Base-by-base conservation (phyloP, 2,113 vertebrate genomes). In the Dasyornis broadbenti region DNA sequence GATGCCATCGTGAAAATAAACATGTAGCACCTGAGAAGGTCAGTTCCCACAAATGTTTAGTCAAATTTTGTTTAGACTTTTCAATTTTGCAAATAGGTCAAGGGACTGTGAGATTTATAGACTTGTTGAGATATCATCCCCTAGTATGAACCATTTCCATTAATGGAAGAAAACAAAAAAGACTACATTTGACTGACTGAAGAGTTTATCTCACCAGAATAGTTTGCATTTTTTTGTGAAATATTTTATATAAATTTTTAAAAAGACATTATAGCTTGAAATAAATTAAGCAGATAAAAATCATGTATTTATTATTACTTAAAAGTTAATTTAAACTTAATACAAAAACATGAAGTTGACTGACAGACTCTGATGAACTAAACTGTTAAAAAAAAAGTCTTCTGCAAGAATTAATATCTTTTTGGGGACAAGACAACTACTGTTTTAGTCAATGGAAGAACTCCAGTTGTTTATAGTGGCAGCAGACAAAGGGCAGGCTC, bases 41-140 rank as follows among this genome's bases (percentile, higher is more conserved):
- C 75, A 73, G 10, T 68, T 73, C 19, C 16, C 13, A 60, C 59
- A 92, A 82, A 87, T 33, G 7, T 89, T 92, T 81, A 91, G 66
- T 90, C 85, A 93, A 69, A 78, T 82, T 93, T 93, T 63, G 19
- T 93, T 80, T 69, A 92, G 54, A 73, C 11, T 78, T 90, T 89
- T 86, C 59, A 57, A 24, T 90, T 92, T 88, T 73, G 33, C 30
- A 60, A 60, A 82, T 70, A 92, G 70, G 53, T 92, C 69, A 89
- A 79, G 14, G 35, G 88, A 78, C 20, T 35, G 3, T 73, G 66
- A 60, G 54, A 66, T 92, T 82, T 88, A 70, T 28, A 24, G 70
- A 70, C 60, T 79, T 4, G 1, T 40, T 73, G 47, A 63, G 63
- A 61, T 82, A 54, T 77, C 30, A 4, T 39, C 27, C 30, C 33